These are phyloP conservation scores for Caloenas nicobarica DNA, from an alignment of 2,113 vertebrate species.

Conservation along the genomic window DNA sequence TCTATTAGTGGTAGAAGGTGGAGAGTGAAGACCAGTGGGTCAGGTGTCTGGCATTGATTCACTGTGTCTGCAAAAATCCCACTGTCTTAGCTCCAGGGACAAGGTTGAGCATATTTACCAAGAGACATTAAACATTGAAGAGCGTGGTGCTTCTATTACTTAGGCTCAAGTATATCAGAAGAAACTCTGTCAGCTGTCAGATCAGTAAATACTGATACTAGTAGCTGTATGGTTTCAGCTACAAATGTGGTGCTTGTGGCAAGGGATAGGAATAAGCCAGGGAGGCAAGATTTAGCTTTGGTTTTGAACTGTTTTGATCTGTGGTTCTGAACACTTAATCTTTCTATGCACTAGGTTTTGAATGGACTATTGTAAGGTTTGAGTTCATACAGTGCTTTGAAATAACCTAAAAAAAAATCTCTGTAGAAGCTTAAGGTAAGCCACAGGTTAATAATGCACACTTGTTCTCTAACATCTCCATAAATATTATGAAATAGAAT, in stretches of 20 bases:
- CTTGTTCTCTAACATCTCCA: background rate
- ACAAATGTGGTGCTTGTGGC: background rate
- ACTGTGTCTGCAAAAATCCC: background rate
- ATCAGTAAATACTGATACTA: background rate
- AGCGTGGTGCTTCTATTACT: background rate
- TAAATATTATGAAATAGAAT: background rate
- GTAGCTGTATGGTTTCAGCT: background rate
- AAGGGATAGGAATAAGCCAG: background rate
- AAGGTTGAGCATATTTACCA: background rate
- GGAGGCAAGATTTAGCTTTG: background rate
- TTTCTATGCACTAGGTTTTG: background rate
- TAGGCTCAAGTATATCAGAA: background rate
- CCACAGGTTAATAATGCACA: background rate
- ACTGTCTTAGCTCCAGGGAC: background rate
- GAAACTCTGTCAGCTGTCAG: background rate
- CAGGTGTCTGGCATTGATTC: conserved; percentile 9
- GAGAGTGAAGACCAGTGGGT: background rate
- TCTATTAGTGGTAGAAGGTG: background rate
- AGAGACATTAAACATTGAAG: background rate
- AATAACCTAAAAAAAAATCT: background rate
- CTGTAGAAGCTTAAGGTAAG: background rate
- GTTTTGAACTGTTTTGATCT: background rate
- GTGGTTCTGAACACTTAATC: background rate
- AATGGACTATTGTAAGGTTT: background rate
- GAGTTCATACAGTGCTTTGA: background rate